Conservation (phyloP, 2,797 vertebrate species). For the Lagocephalus sceleratus region DNA sequence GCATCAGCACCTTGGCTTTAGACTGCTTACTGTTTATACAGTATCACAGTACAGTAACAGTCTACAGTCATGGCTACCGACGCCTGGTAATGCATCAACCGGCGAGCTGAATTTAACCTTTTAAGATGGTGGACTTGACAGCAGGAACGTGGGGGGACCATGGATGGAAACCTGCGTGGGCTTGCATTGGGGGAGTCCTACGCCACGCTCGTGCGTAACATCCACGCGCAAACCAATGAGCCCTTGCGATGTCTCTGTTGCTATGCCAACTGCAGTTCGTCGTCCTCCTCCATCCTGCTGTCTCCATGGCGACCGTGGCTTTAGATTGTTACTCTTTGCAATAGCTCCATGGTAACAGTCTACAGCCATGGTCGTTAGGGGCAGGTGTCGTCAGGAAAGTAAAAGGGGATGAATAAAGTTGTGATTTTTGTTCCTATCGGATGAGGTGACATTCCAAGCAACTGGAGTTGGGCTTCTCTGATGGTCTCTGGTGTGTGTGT, state of each 20-base stretch:
- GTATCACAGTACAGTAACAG: slow-evolving; percentile 93
- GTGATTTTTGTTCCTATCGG: not conserved
- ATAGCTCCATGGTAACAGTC: slow-evolving; percentile 94
- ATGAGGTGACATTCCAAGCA: not conserved
- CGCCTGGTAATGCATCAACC: slow-evolving; percentile 79
- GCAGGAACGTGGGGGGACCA: slow-evolving; percentile 7
- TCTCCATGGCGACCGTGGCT: slow-evolving; percentile 99
- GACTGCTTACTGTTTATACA: slow-evolving; percentile 97
- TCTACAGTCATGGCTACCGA: slow-evolving; percentile 99
- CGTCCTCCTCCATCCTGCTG: slow-evolving; percentile 72
- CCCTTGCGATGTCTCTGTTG: slow-evolving; percentile 70
- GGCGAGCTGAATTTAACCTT: slow-evolving; percentile 24
- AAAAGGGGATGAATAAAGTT: slow-evolving; percentile 9
- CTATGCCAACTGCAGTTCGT: slow-evolving; percentile 74
- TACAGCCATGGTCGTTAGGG: slow-evolving; percentile 99
- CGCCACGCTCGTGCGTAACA: slow-evolving; percentile 49
- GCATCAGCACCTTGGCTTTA: slow-evolving; percentile 98
- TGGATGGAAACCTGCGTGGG: slow-evolving; percentile 63
- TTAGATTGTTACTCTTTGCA: slow-evolving; percentile 99
- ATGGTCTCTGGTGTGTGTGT: not conserved
- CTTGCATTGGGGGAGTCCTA: slow-evolving; percentile 71
- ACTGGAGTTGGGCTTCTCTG: not conserved
- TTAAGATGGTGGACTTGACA: slow-evolving; percentile 29
- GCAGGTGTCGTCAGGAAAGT: slow-evolving; percentile 64
- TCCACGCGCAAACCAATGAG: slow-evolving; percentile 65